Base-by-base conservation (phyloP, 2,888 invertebrate species). In the Embidobia sp. region DNA sequence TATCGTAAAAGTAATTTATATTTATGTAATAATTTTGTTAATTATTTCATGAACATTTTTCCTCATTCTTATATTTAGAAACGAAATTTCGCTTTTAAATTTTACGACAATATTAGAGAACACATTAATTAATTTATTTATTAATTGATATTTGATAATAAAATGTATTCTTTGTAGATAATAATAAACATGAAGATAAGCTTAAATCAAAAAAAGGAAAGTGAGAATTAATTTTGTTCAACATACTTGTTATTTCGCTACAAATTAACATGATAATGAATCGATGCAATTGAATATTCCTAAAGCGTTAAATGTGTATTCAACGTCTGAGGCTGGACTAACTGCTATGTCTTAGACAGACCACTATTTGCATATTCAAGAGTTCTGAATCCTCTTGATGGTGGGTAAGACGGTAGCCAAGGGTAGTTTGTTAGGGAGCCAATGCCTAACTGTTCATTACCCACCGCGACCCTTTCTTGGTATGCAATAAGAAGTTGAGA, bases 351-450 rank as follows among this genome's bases (percentile, higher is more conserved):
- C 83, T 84, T 82, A 84, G 82, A 81, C 82, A 82, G 82, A 78
- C 80, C 75, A 73, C 79, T 59, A 83, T 85, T 84, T 85, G 84
- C 85, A 85, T 86, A 86, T 86, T 85, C 85, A 84, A 83, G 83
- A 82, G 82, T 78, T 80, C 82, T 82, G 83, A 83, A 85, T 85
- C 83, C 82, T 82, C 79, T 75, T 77, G 82, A 77, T 74, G 79
- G 78, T 59, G 70, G 64, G 70, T 61, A 59, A 72, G 80, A 19
- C 40, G 74, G 70, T 67, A 63, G 73, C 67, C 69, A 59, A 66
- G 78, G 77, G 79, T 81, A 78, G 78, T 80, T 81, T 80, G 81
- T 79, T 78, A 77, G 77, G 77, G 79, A 82, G 79, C 78, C 78
- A 82, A 82, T 83, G 82, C 78, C 84, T 78, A 83, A 84, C 82